Evolutionary conservation across 2,797 vertebrate species (phyloP), one percentile per base, ranked within the genome.

Genomic region (Aselliscus stoliczkanus): DNA sequence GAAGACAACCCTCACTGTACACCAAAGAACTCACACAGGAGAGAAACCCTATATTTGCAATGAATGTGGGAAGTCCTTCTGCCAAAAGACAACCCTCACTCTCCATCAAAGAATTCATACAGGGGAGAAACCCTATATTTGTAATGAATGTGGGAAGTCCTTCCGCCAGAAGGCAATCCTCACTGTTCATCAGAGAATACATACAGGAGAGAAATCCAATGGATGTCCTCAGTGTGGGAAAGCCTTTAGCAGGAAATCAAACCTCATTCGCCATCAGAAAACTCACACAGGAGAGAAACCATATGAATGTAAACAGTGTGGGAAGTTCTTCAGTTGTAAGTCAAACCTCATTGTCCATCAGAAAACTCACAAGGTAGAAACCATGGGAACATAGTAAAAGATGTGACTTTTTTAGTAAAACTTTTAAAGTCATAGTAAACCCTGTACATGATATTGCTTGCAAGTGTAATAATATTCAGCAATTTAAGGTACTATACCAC

Each of bases 1-100:
- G 93, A 97, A 97, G 82, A 97, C 97, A 47, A 97, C 97, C 9
- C 97, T 97, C 79, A 97, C 96, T 37, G 97, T 97, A n/a, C 97
- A 97, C 84, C 97, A 97, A 44, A 96, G 97, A 90, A 97, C 97
- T 83, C 97, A 97, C 44, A 97, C 97, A 13, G 97, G 97, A 79
- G 97, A 97, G 60, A 97, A 97, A 79, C 97, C 97, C 31, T 97
- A 97, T 67, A 81, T 96, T 85, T 97, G 97, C 76, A 96, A 69
- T 27, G 97, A 95, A 82, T 97, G 97, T 72, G 97, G 97, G 5
- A 97, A 97, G 70, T 97, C 96, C 42, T 97, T 97, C 70, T 97
- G 96, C 70, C 97, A 97, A 94, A 97, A 97, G 75, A 97, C 97
- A 37, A 97, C 96, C 2, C 97, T 97, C 42, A 97, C 97, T 85